phyloP scores from a whole-genome alignment of 1,140 invertebrate species.

The Bombus polaris region DNA sequence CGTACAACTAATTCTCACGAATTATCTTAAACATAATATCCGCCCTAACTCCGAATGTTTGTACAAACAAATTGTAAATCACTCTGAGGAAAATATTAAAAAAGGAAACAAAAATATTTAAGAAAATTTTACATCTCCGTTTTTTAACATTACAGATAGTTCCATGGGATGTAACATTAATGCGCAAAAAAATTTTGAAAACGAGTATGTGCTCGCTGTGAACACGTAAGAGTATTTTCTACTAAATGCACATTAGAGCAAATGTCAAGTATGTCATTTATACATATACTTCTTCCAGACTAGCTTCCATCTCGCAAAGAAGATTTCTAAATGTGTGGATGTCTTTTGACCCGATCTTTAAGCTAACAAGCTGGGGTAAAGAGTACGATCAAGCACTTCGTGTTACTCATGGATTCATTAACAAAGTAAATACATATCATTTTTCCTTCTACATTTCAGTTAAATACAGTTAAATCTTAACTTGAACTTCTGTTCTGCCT shows the following conservation, averaged over 20 bases:
- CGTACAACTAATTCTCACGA: neutral
- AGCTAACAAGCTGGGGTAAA: constrained; percentile 81
- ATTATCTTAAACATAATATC: neutral
- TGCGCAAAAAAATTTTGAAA: constrained; percentile 84
- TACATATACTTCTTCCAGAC: constrained; percentile 63
- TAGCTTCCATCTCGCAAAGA: constrained; percentile 77
- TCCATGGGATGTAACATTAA: constrained; percentile 88
- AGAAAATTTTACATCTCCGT: neutral
- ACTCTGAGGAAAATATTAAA: too few relatives aligned
- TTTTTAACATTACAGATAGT: constrained; percentile 80
- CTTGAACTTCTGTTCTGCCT: too few relatives aligned
- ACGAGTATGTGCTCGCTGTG: constrained; percentile 86
- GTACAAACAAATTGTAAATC: too few relatives aligned
- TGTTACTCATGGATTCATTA: constrained; percentile 85
- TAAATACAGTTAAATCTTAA: too few relatives aligned
- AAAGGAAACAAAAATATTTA: neutral
- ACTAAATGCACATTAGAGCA: too few relatives aligned
- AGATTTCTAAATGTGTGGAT: constrained; percentile 85
- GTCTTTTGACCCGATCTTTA: constrained; percentile 84
- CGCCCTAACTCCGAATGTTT: neutral
- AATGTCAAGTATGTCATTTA: neutral
- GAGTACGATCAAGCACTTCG: constrained; percentile 82
- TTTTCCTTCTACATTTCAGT: too few relatives aligned
- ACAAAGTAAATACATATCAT: constrained; percentile 67
- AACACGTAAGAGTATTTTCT: constrained; percentile 78